A percentile compares a stretch with the other conserved stretches of the same genome.
Conservation (phyloP, 2,113 vertebrate species). For the Petromus typicus region DNA sequence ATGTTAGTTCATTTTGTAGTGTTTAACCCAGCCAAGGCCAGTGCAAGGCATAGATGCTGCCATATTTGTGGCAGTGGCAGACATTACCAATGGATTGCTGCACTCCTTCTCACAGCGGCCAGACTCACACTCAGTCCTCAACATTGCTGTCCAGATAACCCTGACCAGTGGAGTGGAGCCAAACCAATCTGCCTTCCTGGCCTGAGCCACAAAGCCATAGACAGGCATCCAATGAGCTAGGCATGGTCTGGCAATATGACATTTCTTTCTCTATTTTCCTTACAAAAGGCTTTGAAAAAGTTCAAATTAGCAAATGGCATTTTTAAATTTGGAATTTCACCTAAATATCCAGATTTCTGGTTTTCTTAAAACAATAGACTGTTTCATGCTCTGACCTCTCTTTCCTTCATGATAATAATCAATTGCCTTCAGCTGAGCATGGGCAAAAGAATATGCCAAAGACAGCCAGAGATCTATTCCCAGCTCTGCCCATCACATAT, state of each 20-base stretch:
- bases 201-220: neutral
- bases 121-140: neutral
- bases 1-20: neutral
- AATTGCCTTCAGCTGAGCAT: neutral
- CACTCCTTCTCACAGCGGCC: neutral
- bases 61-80: neutral
- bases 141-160: neutral
- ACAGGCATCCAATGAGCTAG: no score
- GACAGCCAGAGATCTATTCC: neutral
- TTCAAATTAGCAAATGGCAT: neutral
- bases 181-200: neutral
- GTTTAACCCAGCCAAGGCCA: neutral
- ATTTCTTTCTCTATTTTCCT: neutral
- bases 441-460: neutral
- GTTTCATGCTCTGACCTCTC: neutral
- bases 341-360: slow-evolving; percentile 10
- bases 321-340: slow-evolving; percentile 20
- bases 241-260: neutral
- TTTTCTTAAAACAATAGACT: neutral
- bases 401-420: neutral
- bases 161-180: neutral
- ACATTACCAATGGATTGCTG: neutral
- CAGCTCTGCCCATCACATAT: neutral
- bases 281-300: neutral
- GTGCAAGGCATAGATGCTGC: neutral